Percentiles rank a stretch among this genome's conserved stretches.
Conservation (phyloP, 2,888 invertebrate species). For the Athalia cordata region DNA sequence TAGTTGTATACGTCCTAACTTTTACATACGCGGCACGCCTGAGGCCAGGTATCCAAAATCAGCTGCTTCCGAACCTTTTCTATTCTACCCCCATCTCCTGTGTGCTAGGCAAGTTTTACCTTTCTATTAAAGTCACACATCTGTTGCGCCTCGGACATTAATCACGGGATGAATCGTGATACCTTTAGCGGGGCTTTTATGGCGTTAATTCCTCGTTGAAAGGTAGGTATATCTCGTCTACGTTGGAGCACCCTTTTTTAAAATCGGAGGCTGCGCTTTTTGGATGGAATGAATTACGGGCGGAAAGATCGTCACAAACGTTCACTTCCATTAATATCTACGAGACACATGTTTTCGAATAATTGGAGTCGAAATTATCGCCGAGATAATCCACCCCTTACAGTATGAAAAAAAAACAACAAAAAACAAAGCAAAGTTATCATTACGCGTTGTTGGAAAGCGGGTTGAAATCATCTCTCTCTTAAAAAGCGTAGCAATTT, state of each 20-base stretch:
- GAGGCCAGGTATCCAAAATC: slow-evolving; percentile 31
- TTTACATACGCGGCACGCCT: neutral
- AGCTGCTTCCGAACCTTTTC: slow-evolving; percentile 33
- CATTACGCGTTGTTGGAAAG: too few relatives aligned
- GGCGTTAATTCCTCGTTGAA: slow-evolving; percentile 42
- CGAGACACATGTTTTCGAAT: neutral
- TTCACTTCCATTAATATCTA: neutral
- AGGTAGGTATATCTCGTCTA: slow-evolving; percentile 3
- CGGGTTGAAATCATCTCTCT: too few relatives aligned
- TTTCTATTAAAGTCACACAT: slow-evolving; percentile 60
- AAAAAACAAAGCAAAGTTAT: too few relatives aligned
- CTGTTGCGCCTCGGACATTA: slow-evolving; percentile 66
- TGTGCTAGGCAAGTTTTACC: slow-evolving; percentile 26
- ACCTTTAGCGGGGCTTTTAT: slow-evolving; percentile 36
- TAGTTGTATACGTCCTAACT: neutral
- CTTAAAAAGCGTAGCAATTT: slow-evolving; percentile 37
- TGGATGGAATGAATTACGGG: slow-evolving; percentile 29
- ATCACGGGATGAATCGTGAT: slow-evolving; percentile 62
- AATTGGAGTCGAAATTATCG: neutral
- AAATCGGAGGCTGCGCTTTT: slow-evolving; percentile 24
- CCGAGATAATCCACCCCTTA: too few relatives aligned
- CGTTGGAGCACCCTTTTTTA: slow-evolving; percentile 6
- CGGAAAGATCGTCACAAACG: slow-evolving; percentile 15
- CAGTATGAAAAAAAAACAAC: too few relatives aligned
- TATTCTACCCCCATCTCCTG: slow-evolving; percentile 44